Evolutionary conservation across 1,140 invertebrate species (phyloP).

Genomic region (Gonatopus flavifemur): DNA sequence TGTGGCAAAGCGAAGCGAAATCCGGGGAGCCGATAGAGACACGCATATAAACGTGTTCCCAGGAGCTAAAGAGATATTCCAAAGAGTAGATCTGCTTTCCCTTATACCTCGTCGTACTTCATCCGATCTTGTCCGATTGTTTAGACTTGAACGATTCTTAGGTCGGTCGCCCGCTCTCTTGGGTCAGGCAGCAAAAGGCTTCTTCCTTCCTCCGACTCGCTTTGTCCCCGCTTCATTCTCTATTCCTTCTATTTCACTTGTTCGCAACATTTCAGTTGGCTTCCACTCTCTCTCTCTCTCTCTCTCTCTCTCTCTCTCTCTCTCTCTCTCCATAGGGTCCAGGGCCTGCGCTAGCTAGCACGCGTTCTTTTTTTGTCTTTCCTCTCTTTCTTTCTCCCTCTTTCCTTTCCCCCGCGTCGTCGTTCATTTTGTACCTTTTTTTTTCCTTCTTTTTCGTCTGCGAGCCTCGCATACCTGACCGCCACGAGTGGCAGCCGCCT

Average conservation of each 20-base stretch:
- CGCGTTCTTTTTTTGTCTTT: conserved; percentile 5
- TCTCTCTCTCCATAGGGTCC: conserved; percentile 2
- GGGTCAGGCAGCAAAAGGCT: conserved; percentile 19
- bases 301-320: not conserved
- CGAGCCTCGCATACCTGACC: conserved; percentile 42
- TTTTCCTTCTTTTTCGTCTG: not conserved
- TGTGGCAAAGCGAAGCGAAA: not conserved
- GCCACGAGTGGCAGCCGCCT: conserved; percentile 35
- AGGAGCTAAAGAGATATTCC: conserved; percentile 40
- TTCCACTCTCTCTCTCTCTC: not conserved
- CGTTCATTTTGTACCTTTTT: conserved; percentile 18
- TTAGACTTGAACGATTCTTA: too few species aligned
- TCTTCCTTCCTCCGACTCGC: conserved; percentile 16
- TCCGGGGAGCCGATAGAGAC: too few species aligned
- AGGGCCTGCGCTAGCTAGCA: too few species aligned
- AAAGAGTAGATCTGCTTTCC: too few species aligned
- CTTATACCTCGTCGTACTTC: too few species aligned
- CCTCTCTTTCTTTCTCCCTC: not conserved
- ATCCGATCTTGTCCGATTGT: conserved; percentile 40
- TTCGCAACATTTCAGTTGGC: too few species aligned
- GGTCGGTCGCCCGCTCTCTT: conserved; percentile 27
- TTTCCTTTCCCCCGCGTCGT: not conserved
- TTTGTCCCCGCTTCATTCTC: not conserved
- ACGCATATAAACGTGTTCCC: conserved; percentile 30
- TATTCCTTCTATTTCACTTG: not conserved